Evolutionary conservation across 2,888 invertebrate genomes (phyloP), one percentile per base, ranked within the genome.

Genomic region (Drosophila macrospina): DNA sequence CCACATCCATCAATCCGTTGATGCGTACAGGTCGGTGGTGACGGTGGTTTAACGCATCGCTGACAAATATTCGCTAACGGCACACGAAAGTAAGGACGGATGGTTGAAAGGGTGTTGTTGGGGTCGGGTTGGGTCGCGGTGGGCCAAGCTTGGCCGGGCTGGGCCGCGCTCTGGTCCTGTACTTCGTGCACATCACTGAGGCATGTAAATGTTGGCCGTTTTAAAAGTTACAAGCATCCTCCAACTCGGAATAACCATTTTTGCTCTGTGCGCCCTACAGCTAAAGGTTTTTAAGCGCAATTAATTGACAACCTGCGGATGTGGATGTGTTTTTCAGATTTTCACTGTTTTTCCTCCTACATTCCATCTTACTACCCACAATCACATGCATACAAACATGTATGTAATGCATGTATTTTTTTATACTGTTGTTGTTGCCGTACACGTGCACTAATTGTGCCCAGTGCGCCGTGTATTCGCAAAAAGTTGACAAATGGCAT

Each of bases 241-340:
- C 48, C 13, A 48, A 39, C 57, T 50, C 37, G n/a, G 28, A 11
- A 32, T 20, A 66, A 45, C 47, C 39, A 60, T 56, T 71, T 56
- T 34, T 42, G 37, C 48, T 57, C 37, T 44, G 41, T 45, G 24
- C 36, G 16, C 48, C 45, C 48, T 34, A 42, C 59, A 55, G 42
- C 44, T 32, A 63, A 51, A 60, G 60, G 51, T 45, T 47, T 64
- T 74, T 74, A 71, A 76, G 75, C 60, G 59, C 76, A 76, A 81
- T 84, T 82, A 84, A 82, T 76, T 82, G 81, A 66, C 74, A 81
- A 78, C 68, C 71, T 41, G 69, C 70, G 69, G 64, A 80, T 66
- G 72, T 67, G 74, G 64, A 74, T 74, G 68, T 80, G 68, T 80
- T 75, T 69, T 69, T 60, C 68, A 57, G 72, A 74, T 78, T 80